Conservation (phyloP, 2,888 invertebrate genomes). For the Ctenicera cuprea region DNA sequence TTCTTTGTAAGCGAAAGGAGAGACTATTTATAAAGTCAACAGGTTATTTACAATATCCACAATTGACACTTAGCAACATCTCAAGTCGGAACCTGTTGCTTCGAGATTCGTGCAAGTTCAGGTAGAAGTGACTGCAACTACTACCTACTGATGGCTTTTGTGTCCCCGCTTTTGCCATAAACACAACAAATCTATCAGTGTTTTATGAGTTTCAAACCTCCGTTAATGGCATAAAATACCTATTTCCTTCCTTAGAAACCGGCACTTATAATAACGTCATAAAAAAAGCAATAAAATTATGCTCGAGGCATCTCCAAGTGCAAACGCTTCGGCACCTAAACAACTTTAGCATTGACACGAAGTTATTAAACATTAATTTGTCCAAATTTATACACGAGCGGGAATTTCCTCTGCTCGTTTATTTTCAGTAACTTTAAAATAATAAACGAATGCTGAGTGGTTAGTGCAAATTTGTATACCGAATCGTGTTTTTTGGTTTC, state of each 20-base stretch:
- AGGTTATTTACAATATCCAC: slow-evolving; percentile 39
- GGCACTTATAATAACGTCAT: slow-evolving; percentile 9
- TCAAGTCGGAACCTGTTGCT: slow-evolving; percentile 43
- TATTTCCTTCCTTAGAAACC: slow-evolving; percentile 16
- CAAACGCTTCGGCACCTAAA: slow-evolving; percentile 22
- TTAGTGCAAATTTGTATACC: neutral
- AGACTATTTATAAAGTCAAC: slow-evolving; percentile 30
- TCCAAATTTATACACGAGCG: slow-evolving; percentile 23
- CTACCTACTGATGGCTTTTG: slow-evolving; percentile 17
- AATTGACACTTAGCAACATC: slow-evolving; percentile 33
- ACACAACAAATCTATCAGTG: neutral
- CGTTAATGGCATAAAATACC: neutral
- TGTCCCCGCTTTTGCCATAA: neutral
- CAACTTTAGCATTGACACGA: slow-evolving; percentile 43
- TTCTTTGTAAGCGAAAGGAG: slow-evolving; percentile 9
- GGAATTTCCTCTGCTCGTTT: slow-evolving; percentile 30
- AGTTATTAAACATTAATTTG: slow-evolving; percentile 37
- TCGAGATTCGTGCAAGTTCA: slow-evolving; percentile 10
- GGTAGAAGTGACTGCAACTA: slow-evolving; percentile 25
- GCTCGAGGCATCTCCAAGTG: slow-evolving; percentile 16
- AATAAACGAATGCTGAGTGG: slow-evolving; percentile 5
- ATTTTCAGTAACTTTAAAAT: slow-evolving; percentile 3
- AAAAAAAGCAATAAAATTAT: slow-evolving; percentile 20
- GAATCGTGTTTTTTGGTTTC: neutral
- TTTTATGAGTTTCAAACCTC: neutral